Evolutionary conservation across 2,113 vertebrate genomes (phyloP), one percentile per base, ranked within the genome.

Genomic region (Pseudorasbora parva): DNA sequence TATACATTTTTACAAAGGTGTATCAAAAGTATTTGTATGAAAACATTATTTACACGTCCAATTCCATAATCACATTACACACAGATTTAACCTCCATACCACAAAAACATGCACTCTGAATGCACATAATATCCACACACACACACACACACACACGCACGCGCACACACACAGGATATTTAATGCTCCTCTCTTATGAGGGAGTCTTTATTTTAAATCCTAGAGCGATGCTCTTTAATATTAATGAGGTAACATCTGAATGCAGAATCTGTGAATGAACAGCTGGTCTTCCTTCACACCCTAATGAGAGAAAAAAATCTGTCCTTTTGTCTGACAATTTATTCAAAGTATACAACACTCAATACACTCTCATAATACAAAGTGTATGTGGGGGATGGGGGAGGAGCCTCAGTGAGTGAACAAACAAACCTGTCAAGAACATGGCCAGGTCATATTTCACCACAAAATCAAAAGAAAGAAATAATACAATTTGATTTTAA

Each of bases 1-100:
- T 94, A 86, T 94, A 94, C 94, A 95, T 88, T 88, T 93, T 93
- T 93, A 94, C 92, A 94, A 89, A 89, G 89, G 82, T 85, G 87
- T 94, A 95, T 95, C 92, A 95, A 95, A 95, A 93, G 84, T 84
- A 86, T 73, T 81, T 82, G 86, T 94, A 93, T 93, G 92, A 94
- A 95, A 95, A 93, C 90, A 85, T n/a, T 94, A 93, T 94, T 91
- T 94, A 95, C 93, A 93, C 89, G 85, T 92, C 89, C 88, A 89
- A 91, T 93, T 89, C 91, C 82, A 86, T 21, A 92, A 94, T 93
- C 93, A 81, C 83, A 90, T 85, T 90, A 89, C 89, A 87, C 82
- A 78, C 88, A 59, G 87, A 85, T 87, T 83, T 73, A 72, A 11
- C 69, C 43, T 64, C 4, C 68, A n/a, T 82, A 23, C 33, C 83